Evolutionary conservation across 2,888 invertebrate species (phyloP).

Genomic region (Lithosia quadra): DNA sequence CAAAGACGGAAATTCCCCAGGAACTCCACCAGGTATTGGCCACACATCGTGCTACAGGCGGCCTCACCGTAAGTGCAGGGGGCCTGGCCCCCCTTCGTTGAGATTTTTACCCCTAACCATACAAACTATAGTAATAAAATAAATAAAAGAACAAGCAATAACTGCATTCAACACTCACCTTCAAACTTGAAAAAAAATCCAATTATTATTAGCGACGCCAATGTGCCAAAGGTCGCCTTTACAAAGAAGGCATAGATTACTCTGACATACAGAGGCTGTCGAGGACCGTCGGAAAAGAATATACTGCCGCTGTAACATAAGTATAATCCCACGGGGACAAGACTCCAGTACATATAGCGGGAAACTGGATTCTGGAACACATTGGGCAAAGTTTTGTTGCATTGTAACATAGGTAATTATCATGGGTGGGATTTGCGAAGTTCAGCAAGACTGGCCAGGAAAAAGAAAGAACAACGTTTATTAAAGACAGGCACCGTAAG

Average conservation of each 20-base stretch:
- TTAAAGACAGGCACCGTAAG: too few relatives aligned
- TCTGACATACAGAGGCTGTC: conserved; percentile 37
- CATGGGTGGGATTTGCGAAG: too few relatives aligned
- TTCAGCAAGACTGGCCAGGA: too few relatives aligned
- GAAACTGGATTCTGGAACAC: conserved; percentile 53
- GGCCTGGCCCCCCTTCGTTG: too few relatives aligned
- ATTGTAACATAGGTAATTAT: too few relatives aligned
- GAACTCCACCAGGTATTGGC: too few relatives aligned
- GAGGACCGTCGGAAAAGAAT: conserved; percentile 52
- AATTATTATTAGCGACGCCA: conserved; percentile 38
- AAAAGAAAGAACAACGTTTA: neutral
- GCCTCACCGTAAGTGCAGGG: too few relatives aligned
- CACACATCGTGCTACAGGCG: too few relatives aligned
- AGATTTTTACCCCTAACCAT: too few relatives aligned
- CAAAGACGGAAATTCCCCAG: too few relatives aligned
- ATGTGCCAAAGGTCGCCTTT: conserved; percentile 53
- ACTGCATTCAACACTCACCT: conserved; percentile 39
- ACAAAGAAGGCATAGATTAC: conserved; percentile 46
- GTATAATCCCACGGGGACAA: conserved; percentile 39
- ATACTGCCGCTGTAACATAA: conserved; percentile 42
- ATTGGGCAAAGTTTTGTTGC: neutral
- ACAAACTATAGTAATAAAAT: neutral
- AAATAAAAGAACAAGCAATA: neutral
- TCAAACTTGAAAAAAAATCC: conserved; percentile 58
- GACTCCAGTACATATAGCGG: conserved; percentile 47